Base-by-base conservation (phyloP, 2,888 invertebrate species). In the Platycnemis pennipes region DNA sequence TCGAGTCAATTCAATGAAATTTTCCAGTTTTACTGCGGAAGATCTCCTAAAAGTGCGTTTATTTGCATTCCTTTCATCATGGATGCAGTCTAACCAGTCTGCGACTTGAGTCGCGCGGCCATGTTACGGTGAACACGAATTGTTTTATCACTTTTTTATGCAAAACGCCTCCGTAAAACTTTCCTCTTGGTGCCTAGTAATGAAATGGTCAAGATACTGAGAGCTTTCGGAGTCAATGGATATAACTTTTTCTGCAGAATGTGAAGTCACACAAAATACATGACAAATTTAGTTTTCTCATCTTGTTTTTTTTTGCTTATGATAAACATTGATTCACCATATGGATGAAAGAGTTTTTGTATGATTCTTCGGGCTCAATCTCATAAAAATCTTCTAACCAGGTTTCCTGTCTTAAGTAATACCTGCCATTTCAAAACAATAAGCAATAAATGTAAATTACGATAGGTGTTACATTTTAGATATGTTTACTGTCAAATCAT, bases 171-270 rank as follows among this genome's bases (percentile, higher is more conserved):
- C 77, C 2, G 31, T 77, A 77, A 77, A 77, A 77, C 31, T 37
- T 11, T 77, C 77, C 77, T 37, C 13, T n/a, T 77, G 37, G n/a
- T 77, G 37, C 77, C 37, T 37, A 37, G 31, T 77, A 77, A 77
- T 77, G 77, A 77, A 77, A 77, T 77, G 77, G 77, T 77, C 8
- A 77, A 77, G 77, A 37, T 11, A 37, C 63, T 63, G 63, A 63
- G 37, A 8, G 37, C 37, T 77, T 37, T 77, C 37, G 22, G 31
- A 37, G 77, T 37, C 77, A 37, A 37, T 77, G 2, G 31, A 26
- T 31, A 77, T 77, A 77, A 77, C 31, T 37, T 11, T 77, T 37
- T 77, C 77, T 7, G 31, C 16, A 37, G 77, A 2, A 37, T 37
- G 37, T 77, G 77, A 11, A 77, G 37, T 37, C 37, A 37, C 77